Conservation (phyloP, 2,113 vertebrate species). For the Ctenomys sociabilis region DNA sequence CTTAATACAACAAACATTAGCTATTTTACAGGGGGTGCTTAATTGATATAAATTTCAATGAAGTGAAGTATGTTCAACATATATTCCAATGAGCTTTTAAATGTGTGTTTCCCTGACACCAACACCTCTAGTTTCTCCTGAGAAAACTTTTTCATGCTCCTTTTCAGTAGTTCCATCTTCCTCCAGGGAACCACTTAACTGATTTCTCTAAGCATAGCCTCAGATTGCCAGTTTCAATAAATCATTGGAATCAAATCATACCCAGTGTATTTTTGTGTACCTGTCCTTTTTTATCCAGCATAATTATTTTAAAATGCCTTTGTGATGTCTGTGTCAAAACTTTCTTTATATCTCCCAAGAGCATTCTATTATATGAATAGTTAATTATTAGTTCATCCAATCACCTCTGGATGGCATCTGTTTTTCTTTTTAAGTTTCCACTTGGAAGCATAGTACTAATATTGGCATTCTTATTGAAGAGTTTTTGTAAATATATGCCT, state of each 20-base stretch:
- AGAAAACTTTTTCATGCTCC: background rate
- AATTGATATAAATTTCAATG: background rate
- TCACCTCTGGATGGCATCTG: background rate
- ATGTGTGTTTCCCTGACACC: background rate
- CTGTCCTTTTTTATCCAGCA: background rate
- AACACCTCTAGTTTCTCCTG: background rate
- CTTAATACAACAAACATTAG: background rate
- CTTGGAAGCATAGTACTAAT: background rate
- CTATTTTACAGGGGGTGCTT: background rate
- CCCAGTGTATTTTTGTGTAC: background rate
- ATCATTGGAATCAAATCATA: background rate
- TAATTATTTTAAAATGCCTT: background rate
- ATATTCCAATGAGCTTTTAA: background rate
- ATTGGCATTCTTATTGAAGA: background rate
- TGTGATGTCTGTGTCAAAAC: background rate
- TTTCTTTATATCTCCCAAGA: background rate
- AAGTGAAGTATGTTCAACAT: conserved; percentile 2
- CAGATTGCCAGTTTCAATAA: background rate
- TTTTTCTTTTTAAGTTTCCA: background rate
- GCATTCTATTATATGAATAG: background rate
- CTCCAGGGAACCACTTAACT: background rate
- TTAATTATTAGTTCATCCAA: background rate
- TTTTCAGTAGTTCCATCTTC: background rate
- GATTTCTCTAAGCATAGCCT: background rate
- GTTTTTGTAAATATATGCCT: background rate